These are phyloP conservation scores for Drosophila colorata DNA, from an alignment of 2,888 invertebrate species.

Conservation along the genomic window DNA sequence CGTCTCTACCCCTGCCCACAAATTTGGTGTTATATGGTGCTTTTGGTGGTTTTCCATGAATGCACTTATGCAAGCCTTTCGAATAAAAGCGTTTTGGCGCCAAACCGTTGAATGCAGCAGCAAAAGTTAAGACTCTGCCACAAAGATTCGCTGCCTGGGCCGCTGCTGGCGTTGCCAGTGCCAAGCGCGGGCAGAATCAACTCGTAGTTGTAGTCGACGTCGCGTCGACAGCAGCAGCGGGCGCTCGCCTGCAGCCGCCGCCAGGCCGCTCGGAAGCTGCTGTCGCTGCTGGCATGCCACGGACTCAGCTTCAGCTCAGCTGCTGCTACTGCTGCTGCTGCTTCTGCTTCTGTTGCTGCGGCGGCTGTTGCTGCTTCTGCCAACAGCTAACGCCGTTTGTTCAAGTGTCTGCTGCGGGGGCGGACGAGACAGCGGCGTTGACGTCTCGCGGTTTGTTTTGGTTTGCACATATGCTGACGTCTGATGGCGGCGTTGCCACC, in stretches of 20 bases:
- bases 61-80: slow-evolving; percentile 45
- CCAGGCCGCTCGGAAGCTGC: slow-evolving; percentile 68
- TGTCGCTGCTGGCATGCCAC: slow-evolving; percentile 63
- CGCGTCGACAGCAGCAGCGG: slow-evolving; percentile 65
- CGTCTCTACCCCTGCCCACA: slow-evolving; percentile 18
- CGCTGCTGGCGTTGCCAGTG: slow-evolving; percentile 55
- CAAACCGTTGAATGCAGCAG: slow-evolving; percentile 36
- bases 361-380: slow-evolving; percentile 58
- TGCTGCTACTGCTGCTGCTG: slow-evolving; percentile 59
- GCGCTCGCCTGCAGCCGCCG: slow-evolving; percentile 27
- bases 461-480: slow-evolving; percentile 59
- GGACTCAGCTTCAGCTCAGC: slow-evolving; percentile 60
- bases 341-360: slow-evolving; percentile 52
- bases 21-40: slow-evolving; percentile 8
- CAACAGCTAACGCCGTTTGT: slow-evolving; percentile 63
- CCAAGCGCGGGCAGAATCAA: slow-evolving; percentile 58
- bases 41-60: slow-evolving; percentile 22
- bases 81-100: slow-evolving; percentile 36
- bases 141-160: slow-evolving; percentile 47
- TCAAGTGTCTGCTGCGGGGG: slow-evolving; percentile 31
- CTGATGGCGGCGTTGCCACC: slow-evolving; percentile 57
- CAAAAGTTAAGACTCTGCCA: slow-evolving; percentile 45
- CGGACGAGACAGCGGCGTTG: slow-evolving; percentile 35
- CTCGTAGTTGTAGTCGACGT: slow-evolving; percentile 65
- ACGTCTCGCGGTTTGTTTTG: slow-evolving; percentile 74